phyloP scores from a whole-genome alignment of 1,140 invertebrate genomes.

The Leptinotarsa texana region DNA sequence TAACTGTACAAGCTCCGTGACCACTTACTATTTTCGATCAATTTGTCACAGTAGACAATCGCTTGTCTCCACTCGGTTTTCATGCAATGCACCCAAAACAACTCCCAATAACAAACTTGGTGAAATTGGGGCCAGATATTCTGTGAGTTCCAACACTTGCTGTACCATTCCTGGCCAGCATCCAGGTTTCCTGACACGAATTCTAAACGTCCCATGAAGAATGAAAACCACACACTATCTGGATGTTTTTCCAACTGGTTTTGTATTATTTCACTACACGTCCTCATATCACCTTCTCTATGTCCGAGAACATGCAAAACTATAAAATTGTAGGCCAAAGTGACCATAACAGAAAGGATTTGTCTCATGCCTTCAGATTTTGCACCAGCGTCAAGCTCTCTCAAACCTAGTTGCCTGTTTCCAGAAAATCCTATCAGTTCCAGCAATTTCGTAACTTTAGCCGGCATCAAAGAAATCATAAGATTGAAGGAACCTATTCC shows the following conservation, averaged over 20 bases:
- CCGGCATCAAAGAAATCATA: slow-evolving; percentile 90
- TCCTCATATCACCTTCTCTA: slow-evolving; percentile 75
- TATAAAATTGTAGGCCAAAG: slow-evolving; percentile 84
- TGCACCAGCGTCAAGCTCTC: slow-evolving; percentile 74
- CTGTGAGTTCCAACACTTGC: slow-evolving; percentile 83
- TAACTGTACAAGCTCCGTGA: slow-evolving; percentile 90
- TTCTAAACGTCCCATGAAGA: slow-evolving; percentile 85
- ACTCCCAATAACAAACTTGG: slow-evolving; percentile 94
- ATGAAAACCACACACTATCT: slow-evolving; percentile 89
- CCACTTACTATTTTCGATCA: slow-evolving; percentile 85
- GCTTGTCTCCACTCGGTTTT: slow-evolving; percentile 73
- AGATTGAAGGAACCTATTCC: slow-evolving; percentile 91
- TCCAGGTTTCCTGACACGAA: slow-evolving; percentile 80
- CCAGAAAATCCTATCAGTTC: slow-evolving; percentile 96
- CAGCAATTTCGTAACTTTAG: slow-evolving; percentile 82
- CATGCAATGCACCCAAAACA: slow-evolving; percentile 82
- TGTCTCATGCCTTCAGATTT: slow-evolving; percentile 75
- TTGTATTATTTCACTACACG: slow-evolving; percentile 74
- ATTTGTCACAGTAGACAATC: slow-evolving; percentile 69
- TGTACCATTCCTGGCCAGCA: slow-evolving; percentile 77
- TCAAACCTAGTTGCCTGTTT: slow-evolving; percentile 78
- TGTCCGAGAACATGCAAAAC: slow-evolving; percentile 81
- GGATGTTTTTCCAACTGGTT: slow-evolving; percentile 75
- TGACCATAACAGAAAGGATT: slow-evolving; percentile 79
- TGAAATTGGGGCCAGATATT: slow-evolving; percentile 91